Evolutionary conservation across 2,888 invertebrate genomes (phyloP).

Genomic region (Phengaris arion): DNA sequence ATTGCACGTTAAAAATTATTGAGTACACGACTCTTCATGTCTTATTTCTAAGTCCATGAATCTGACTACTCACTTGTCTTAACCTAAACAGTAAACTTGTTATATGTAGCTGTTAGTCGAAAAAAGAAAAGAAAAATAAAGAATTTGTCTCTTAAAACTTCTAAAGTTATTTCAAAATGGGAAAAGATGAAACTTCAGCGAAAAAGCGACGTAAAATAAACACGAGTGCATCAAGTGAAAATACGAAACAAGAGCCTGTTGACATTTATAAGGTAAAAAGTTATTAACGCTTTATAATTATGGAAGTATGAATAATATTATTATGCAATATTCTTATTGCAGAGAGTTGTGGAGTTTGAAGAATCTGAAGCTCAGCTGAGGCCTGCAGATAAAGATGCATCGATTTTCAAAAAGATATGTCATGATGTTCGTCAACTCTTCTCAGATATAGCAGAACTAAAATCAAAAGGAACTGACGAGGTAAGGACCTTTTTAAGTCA

Average conservation of each 20-base stretch:
- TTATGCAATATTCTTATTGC: constrained; percentile 32
- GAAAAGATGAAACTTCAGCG: constrained; percentile 70
- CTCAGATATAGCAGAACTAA: constrained; percentile 83
- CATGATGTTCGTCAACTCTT: constrained; percentile 84
- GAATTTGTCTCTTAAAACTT: neutral
- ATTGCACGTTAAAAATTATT: neutral
- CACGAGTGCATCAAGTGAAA: constrained; percentile 58
- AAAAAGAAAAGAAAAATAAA: neutral
- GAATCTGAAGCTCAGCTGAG: constrained; percentile 85
- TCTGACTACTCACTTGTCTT: neutral
- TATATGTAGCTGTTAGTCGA: neutral
- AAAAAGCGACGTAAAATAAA: constrained; percentile 80
- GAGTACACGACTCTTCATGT: neutral
- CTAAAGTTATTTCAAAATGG: constrained; percentile 42
- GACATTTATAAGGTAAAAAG: constrained; percentile 80
- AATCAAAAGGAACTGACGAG: constrained; percentile 78
- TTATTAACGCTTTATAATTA: neutral
- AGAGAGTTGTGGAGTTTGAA: constrained; percentile 86
- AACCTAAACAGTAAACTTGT: neutral
- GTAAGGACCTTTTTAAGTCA: constrained; percentile 50
- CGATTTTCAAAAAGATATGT: constrained; percentile 84
- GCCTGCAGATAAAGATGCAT: constrained; percentile 83
- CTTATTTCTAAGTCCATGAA: neutral
- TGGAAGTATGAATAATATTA: neutral
- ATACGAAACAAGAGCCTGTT: constrained; percentile 65